These are phyloP conservation scores for Lithosia quadra DNA, from an alignment of 2,888 invertebrate species.

Conservation along the genomic window DNA sequence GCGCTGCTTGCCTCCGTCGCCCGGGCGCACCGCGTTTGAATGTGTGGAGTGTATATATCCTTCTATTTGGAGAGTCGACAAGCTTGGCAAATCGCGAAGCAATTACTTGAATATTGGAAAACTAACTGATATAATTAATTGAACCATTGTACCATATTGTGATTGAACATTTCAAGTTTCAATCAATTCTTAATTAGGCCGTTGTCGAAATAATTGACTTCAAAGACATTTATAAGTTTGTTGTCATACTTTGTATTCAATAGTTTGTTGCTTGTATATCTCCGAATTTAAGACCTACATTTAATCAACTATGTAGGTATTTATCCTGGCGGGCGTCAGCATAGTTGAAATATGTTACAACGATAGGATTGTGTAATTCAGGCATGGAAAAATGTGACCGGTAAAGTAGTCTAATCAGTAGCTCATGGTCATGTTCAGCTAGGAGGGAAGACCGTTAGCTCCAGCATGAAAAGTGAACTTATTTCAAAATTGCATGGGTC, in stretches of 20 bases:
- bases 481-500: no score
- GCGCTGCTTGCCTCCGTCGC: no score
- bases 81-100: slow-evolving; percentile 62
- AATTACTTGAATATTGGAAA: slow-evolving; percentile 64
- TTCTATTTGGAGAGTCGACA: slow-evolving; percentile 51
- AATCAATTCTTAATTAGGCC: slow-evolving; percentile 46
- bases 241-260: background rate
- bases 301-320: background rate
- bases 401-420: no score
- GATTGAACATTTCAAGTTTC: slow-evolving; percentile 46
- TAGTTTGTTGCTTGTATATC: background rate
- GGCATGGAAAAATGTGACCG: no score
- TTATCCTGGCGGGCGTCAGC: no score
- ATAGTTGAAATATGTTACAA: no score
- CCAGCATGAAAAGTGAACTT: no score
- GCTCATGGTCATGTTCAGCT: no score
- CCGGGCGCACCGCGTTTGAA: no score
- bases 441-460: no score
- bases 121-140: slow-evolving; percentile 72
- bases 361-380: no score
- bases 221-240: background rate
- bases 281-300: background rate
- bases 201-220: slow-evolving; percentile 30
- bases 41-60: background rate
- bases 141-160: slow-evolving; percentile 58